Percentiles rank a stretch among this genome's conserved stretches.
Conservation (phyloP, 2,113 vertebrate genomes). For the Apodemus sylvaticus region DNA sequence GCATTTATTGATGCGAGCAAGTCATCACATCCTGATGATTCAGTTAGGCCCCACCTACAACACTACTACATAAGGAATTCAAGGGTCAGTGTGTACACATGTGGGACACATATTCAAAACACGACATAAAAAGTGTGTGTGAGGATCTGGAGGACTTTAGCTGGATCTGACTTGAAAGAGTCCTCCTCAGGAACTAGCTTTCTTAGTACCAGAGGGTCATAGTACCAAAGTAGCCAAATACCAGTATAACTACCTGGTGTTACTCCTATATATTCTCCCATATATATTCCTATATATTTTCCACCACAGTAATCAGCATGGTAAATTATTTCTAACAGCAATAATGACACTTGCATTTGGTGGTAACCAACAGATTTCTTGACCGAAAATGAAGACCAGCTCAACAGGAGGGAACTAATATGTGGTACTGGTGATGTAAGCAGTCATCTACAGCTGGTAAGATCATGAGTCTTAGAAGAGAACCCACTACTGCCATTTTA, state of each 20-base stretch:
- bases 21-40: neutral
- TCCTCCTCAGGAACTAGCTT: neutral
- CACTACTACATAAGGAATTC: neutral
- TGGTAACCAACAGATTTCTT: neutral
- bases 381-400: neutral
- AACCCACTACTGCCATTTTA: neutral
- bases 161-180: neutral
- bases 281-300: too few relatives aligned
- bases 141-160: neutral
- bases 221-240: neutral
- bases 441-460: neutral
- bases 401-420: neutral
- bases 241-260: neutral
- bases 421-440: neutral
- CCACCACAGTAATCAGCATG: neutral
- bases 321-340: neutral
- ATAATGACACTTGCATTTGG: neutral
- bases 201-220: neutral
- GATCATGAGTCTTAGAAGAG: neutral
- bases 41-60: neutral
- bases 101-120: neutral
- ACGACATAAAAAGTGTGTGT: neutral
- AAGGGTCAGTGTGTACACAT: neutral
- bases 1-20: neutral
- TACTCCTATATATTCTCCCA: too few relatives aligned